Evolutionary conservation across 2,797 vertebrate species (phyloP).

Genomic region (Eospalax fontanierii): DNA sequence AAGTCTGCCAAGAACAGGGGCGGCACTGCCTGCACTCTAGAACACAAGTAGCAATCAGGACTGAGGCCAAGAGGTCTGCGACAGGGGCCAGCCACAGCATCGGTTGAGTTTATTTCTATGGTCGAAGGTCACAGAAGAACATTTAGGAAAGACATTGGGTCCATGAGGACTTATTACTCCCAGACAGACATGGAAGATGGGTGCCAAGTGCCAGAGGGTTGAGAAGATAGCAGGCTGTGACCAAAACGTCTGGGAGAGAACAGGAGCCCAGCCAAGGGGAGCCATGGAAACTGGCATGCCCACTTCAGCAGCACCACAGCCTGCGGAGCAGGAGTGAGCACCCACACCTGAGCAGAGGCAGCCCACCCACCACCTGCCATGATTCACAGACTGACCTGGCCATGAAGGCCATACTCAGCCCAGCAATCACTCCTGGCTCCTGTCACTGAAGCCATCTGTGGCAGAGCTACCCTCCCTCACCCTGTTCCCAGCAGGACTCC

Average conservation of each 20-base stretch:
- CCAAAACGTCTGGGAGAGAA: neutral
- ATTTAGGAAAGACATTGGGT: neutral
- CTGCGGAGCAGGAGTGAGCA: neutral
- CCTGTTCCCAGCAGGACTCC: neutral
- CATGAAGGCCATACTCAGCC: neutral
- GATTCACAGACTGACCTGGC: fast-evolving
- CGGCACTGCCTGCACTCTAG: fast-evolving
- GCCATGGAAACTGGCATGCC: fast-evolving
- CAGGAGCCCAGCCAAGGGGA: neutral
- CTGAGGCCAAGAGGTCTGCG: neutral
- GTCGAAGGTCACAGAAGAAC: neutral
- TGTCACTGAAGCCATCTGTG: fast-evolving
- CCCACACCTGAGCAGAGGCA: fast-evolving
- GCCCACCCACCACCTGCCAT: neutral
- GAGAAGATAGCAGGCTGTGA: neutral
- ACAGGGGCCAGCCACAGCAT: neutral
- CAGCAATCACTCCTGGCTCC: neutral
- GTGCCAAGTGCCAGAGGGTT: neutral
- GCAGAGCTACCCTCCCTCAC: too few relatives aligned
- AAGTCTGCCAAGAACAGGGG: fast-evolving
- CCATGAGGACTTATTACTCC: neutral
- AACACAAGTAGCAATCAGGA: neutral
- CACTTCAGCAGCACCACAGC: fast-evolving
- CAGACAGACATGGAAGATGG: neutral
- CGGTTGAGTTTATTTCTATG: neutral